phyloP scores from a whole-genome alignment of 2,888 invertebrate genomes.

The Papilio gigon region DNA sequence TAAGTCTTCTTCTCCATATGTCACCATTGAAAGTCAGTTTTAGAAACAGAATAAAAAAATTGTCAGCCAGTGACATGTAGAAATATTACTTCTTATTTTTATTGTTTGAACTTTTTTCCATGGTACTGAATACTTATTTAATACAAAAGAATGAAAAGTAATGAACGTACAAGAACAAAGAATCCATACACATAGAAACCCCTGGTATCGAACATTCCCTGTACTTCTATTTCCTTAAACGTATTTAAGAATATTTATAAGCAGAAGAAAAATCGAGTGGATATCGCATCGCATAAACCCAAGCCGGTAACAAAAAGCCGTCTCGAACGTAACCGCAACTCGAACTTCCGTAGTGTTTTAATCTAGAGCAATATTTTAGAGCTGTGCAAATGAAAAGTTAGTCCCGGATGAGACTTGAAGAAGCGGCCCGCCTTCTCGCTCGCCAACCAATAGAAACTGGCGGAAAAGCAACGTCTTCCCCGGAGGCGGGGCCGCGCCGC shows the following conservation, averaged over 20 bases:
- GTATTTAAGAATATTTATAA: slow-evolving; percentile 26
- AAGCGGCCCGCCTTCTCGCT: slow-evolving; percentile 68
- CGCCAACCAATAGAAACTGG: slow-evolving; percentile 79
- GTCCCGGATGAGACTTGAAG: slow-evolving; percentile 74
- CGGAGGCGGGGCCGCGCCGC: slow-evolving; percentile 72
- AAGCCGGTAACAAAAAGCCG: slow-evolving; percentile 58
- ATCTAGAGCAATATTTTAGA: slow-evolving; percentile 79
- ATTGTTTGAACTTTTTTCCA: too few relatives aligned
- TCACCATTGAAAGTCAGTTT: too few relatives aligned
- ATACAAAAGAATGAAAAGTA: too few relatives aligned
- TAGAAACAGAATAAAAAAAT: too few relatives aligned
- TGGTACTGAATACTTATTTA: too few relatives aligned
- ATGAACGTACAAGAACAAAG: too few relatives aligned
- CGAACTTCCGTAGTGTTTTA: slow-evolving; percentile 75
- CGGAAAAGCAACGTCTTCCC: slow-evolving; percentile 78
- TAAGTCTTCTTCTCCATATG: too few relatives aligned
- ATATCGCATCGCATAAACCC: slow-evolving; percentile 43
- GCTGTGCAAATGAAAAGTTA: slow-evolving; percentile 81
- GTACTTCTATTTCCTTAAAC: slow-evolving; percentile 8
- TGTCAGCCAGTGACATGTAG: too few relatives aligned
- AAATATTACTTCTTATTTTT: too few relatives aligned
- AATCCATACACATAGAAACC: background rate
- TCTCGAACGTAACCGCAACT: slow-evolving; percentile 71
- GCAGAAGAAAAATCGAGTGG: slow-evolving; percentile 26
- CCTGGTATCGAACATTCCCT: background rate